Conservation (phyloP, 2,888 invertebrate genomes). For the Melieria crassipennis region DNA sequence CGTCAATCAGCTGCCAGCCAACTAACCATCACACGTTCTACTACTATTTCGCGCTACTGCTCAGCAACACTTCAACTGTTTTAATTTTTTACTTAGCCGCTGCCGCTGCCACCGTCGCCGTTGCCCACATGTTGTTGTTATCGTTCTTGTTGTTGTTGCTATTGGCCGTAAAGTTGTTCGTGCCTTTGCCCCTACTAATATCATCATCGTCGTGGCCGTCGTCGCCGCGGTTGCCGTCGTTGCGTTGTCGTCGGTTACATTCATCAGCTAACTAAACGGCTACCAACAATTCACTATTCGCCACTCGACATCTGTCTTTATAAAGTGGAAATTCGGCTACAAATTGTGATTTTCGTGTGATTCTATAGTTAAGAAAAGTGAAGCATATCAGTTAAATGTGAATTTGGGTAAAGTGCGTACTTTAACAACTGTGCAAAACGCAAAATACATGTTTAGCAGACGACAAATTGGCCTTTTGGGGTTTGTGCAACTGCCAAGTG, state of each 20-base stretch:
- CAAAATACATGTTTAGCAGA: background rate
- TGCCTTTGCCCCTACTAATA: background rate
- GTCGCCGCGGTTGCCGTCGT: background rate
- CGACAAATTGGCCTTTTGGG: background rate
- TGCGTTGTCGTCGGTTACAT: background rate
- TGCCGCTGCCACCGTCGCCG: too few relatives aligned
- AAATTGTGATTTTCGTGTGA: slow-evolving; percentile 8
- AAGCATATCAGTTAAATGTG: slow-evolving; percentile 1
- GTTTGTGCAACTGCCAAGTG: background rate
- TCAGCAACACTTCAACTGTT: too few relatives aligned
- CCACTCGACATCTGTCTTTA: slow-evolving; percentile 21
- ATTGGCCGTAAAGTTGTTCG: slow-evolving; percentile 6
- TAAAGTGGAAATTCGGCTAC: slow-evolving; percentile 15
- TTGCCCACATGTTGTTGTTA: background rate
- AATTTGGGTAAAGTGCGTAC: slow-evolving; percentile 3
- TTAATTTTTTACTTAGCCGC: too few relatives aligned
- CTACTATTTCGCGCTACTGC: too few relatives aligned
- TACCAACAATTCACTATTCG: too few relatives aligned
- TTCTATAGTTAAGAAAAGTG: background rate
- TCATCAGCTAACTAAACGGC: background rate
- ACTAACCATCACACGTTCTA: too few relatives aligned
- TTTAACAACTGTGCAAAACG: background rate
- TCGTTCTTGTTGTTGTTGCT: slow-evolving; percentile 4
- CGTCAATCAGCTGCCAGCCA: too few relatives aligned
- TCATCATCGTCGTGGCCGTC: too few relatives aligned